A percentile compares a stretch with the other conserved stretches of the same genome.
These are phyloP conservation scores for Copsychus sechellarum DNA, from an alignment of 2,113 vertebrate genomes.

Conservation along the genomic window DNA sequence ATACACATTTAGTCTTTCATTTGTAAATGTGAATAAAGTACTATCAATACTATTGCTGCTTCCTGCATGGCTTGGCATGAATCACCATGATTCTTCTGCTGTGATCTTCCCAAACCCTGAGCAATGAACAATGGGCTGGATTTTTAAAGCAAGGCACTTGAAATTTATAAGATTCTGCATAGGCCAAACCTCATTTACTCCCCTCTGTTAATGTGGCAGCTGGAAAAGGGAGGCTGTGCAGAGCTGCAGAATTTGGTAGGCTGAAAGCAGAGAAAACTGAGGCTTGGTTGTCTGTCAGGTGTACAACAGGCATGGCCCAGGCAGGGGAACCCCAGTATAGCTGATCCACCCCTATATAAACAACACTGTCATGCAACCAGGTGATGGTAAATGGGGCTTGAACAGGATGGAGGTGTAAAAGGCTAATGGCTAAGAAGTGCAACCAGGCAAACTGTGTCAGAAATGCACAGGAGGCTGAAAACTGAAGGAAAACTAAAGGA, in stretches of 20 bases:
- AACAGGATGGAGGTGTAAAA: neutral
- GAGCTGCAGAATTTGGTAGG: neutral
- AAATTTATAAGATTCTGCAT: neutral
- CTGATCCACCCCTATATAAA: neutral
- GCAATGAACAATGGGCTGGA: neutral
- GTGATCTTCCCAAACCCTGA: neutral
- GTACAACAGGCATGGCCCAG: neutral
- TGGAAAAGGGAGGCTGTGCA: neutral
- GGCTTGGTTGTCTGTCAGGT: neutral
- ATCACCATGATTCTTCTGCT: neutral
- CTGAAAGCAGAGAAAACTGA: neutral
- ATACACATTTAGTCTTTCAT: constrained; percentile 35
- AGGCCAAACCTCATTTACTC: neutral
- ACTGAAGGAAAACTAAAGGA: neutral
- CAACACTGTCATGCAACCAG: neutral
- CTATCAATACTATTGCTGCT: neutral
- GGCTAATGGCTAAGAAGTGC: neutral
- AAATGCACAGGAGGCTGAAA: neutral
- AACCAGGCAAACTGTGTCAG: neutral
- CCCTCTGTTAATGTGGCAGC: neutral
- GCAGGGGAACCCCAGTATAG: neutral
- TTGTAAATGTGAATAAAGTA: constrained; percentile 54
- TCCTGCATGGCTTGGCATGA: neutral
- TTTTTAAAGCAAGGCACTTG: constrained; percentile 1
- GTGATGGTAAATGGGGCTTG: neutral